Evolutionary conservation across 1,140 invertebrate genomes (phyloP).

Genomic region (Drosophila varians): DNA sequence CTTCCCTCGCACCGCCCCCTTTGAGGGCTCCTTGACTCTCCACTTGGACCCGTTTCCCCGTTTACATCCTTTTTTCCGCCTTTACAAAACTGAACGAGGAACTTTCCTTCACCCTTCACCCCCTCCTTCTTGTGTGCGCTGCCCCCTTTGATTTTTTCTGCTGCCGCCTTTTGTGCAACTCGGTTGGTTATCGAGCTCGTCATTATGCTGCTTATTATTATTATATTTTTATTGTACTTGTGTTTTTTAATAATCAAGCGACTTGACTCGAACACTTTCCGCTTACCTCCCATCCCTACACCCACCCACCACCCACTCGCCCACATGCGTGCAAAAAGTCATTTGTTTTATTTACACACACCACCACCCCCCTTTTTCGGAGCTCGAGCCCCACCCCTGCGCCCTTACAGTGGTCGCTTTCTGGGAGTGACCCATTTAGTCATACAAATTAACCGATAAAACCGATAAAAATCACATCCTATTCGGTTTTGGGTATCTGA

Average conservation of each 20-base stretch:
- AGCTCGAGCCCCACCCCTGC: background rate
- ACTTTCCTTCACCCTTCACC: slow-evolving; percentile 3
- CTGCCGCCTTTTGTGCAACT: slow-evolving; percentile 45
- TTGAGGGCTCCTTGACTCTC: slow-evolving; percentile 9
- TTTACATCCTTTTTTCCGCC: slow-evolving; percentile 32
- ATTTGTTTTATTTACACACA: slow-evolving; percentile 57
- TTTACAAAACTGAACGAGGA: slow-evolving; percentile 7
- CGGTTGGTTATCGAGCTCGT: slow-evolving; percentile 42
- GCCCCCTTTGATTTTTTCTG: background rate
- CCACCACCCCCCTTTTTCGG: background rate
- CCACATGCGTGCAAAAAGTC: slow-evolving; percentile 69
- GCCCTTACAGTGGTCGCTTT: background rate
- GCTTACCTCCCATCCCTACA: background rate
- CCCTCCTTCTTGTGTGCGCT: background rate
- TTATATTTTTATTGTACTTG: slow-evolving; percentile 74
- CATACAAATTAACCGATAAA: background rate
- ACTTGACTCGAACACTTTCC: slow-evolving; percentile 49
- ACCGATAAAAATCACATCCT: no score
- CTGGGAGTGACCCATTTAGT: background rate
- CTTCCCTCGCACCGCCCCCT: background rate
- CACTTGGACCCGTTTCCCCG: slow-evolving; percentile 26
- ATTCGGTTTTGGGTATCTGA: no score
- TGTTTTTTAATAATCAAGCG: slow-evolving; percentile 74
- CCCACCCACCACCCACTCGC: slow-evolving; percentile 19
- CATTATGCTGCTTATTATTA: slow-evolving; percentile 62